Percentiles rank a stretch among this genome's conserved stretches.
phyloP scores from a whole-genome alignment of 2,113 vertebrate species.

The Protomyctophum bolini region DNA sequence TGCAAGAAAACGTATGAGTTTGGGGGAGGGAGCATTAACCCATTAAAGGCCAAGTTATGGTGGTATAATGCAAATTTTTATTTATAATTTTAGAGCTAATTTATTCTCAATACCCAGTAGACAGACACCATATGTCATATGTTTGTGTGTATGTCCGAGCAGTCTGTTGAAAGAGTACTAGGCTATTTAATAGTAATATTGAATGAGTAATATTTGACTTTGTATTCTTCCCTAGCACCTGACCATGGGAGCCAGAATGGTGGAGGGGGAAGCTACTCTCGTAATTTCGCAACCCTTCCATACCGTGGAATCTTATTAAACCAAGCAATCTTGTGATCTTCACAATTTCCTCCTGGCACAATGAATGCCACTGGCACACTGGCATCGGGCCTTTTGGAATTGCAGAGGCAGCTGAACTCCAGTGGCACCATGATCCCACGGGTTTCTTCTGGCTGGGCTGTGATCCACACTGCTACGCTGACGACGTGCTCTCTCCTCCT shows the following conservation, averaged over 20 bases:
- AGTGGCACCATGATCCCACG: constrained; percentile 63
- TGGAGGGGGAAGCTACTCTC: constrained; percentile 34
- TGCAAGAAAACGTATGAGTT: neutral
- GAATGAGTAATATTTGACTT: constrained; percentile 16
- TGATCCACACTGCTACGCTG: constrained; percentile 87
- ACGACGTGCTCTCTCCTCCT: constrained; percentile 88
- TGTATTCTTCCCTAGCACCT: constrained; percentile 44
- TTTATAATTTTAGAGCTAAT: no score
- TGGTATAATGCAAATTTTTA: no score
- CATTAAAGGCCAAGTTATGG: no score
- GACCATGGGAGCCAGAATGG: constrained; percentile 49
- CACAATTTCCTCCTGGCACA: constrained; percentile 59
- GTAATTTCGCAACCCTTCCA: constrained; percentile 30
- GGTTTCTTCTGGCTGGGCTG: constrained; percentile 67
- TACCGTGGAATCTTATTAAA: constrained; percentile 46
- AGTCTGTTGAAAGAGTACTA: no score
- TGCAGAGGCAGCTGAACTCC: constrained; percentile 65
- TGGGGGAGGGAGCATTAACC: neutral
- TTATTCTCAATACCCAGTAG: no score
- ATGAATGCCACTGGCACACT: constrained; percentile 84
- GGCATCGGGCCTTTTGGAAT: constrained; percentile 72
- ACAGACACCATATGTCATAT: no score
- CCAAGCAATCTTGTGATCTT: constrained; percentile 35
- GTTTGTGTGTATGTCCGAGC: no score
- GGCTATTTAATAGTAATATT: neutral